Evolutionary conservation across 2,797 vertebrate genomes (phyloP), one percentile per base, ranked within the genome.

Genomic region (Graptemys geographica): DNA sequence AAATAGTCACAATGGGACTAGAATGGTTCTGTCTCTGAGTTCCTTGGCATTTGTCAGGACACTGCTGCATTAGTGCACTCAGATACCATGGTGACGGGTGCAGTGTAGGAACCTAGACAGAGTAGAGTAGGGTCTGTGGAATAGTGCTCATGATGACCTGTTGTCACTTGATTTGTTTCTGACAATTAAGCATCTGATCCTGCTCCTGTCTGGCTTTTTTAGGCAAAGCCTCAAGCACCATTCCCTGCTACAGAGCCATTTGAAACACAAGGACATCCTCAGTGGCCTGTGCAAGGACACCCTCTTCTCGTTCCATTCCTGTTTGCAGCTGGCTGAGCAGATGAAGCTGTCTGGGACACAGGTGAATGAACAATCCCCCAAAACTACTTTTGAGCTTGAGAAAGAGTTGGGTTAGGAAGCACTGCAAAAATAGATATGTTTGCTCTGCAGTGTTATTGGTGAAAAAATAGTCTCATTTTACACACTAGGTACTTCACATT

Each of bases 221-320:
- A 99, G 99, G 94, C 99, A 99, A 97, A 99, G 99, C 93, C 94
- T 99, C 86, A 99, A 99, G 96, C 98, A 99, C 94, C 99, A 99
- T 93, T 97, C 98, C 2, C 72, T 98, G 96, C 97, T 99, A 95
- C 99, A 99, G 97, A 98, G 98, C 95, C 99, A 98, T 69, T 98
- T 99, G 72, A 99, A 98, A 87, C 99, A 99, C 89, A 95, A 94
- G 65, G 99, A 99, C 96, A 98, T 99, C 94, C 97, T 99, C 13
- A 84, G 59, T 86, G 97, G 96, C 56, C 98, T 99, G 89, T 99
- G 98, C 98, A 99, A 99, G 83, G 99, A 99, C 95, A 98, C 99
- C 81, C 92, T 99, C 87, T 56, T 97, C 31, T 99, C 99, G 57
- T 99, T 99, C 96, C 96, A 98, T 47, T 99, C 98, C 89, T 99